Percentiles rank a stretch among this genome's conserved stretches.
phyloP scores from a whole-genome alignment of 1,140 invertebrate genomes.

The Drosophila sproati region DNA sequence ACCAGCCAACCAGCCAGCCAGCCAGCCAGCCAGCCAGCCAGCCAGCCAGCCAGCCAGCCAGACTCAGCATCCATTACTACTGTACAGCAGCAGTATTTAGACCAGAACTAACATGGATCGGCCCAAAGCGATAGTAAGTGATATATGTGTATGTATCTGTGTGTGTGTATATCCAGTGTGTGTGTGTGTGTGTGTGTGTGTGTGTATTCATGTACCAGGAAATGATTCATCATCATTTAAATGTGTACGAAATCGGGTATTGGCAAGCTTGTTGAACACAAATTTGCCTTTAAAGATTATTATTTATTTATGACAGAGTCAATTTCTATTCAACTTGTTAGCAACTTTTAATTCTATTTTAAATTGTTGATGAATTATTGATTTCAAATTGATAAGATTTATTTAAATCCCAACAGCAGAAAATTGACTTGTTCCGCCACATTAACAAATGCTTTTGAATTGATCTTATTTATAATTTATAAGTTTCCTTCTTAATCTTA shows the following conservation, averaged over 20 bases:
- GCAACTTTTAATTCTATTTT: not conserved
- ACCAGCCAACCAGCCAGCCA: too few relatives aligned
- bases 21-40: too few relatives aligned
- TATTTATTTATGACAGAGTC: not conserved
- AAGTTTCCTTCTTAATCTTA: too few relatives aligned
- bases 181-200: not conserved
- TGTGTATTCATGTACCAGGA: conserved; percentile 40
- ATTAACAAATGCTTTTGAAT: too few relatives aligned
- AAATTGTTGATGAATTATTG: not conserved
- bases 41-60: too few relatives aligned
- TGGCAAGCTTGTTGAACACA: not conserved
- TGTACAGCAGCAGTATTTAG: conserved; percentile 14
- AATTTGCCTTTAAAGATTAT: not conserved
- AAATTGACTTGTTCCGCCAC: too few relatives aligned
- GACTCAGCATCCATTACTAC: conserved; percentile 23
- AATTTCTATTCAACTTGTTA: not conserved
- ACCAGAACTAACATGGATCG: conserved; percentile 34
- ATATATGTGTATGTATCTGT: conserved; percentile 6
- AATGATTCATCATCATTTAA: conserved; percentile 33
- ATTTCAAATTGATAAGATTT: not conserved
- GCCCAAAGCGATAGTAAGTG: conserved; percentile 35
- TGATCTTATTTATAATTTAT: too few relatives aligned
- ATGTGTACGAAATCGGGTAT: not conserved
- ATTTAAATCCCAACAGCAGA: not conserved
- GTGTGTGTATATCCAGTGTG: conserved; percentile 23